Percentiles rank a stretch among this genome's conserved stretches.
Evolutionary conservation across 1,140 invertebrate species (phyloP).

Genomic region (Papilio aristodemus): DNA sequence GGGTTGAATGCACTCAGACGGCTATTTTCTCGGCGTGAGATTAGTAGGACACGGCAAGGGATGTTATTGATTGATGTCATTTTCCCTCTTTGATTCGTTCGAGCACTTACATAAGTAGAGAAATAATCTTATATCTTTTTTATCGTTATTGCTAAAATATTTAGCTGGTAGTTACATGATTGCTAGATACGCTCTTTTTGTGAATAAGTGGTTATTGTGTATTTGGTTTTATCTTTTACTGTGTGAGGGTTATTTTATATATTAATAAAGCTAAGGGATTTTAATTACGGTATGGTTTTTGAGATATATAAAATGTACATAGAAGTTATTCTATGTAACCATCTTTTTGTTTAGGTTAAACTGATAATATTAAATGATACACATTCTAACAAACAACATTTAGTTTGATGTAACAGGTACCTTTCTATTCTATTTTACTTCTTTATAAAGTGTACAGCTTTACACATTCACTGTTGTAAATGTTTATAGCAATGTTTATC

Average conservation of each 20-base stretch:
- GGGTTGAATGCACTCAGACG: constrained; percentile 48
- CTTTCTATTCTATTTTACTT: too few species aligned
- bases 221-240: constrained; percentile 12
- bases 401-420: too few species aligned
- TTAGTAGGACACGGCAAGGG: constrained; percentile 47
- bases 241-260: not conserved
- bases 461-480: too few species aligned
- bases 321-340: not conserved
- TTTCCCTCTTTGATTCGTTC: constrained; percentile 48
- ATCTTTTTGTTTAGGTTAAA: too few species aligned
- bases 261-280: not conserved
- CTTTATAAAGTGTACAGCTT: too few species aligned
- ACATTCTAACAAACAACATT: too few species aligned
- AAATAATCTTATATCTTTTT: constrained; percentile 27
- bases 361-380: too few species aligned
- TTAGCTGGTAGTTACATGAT: constrained; percentile 10
- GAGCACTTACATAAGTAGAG: constrained; percentile 43
- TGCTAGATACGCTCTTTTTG: constrained; percentile 12
- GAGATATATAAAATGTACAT: not conserved
- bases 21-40: constrained; percentile 45
- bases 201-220: not conserved
- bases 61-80: constrained; percentile 63
- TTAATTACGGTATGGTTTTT: not conserved
- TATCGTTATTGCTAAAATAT: constrained; percentile 15
- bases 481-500: too few species aligned